Base-by-base conservation (phyloP, 1,140 invertebrate genomes). In the Forficula auricularia region DNA sequence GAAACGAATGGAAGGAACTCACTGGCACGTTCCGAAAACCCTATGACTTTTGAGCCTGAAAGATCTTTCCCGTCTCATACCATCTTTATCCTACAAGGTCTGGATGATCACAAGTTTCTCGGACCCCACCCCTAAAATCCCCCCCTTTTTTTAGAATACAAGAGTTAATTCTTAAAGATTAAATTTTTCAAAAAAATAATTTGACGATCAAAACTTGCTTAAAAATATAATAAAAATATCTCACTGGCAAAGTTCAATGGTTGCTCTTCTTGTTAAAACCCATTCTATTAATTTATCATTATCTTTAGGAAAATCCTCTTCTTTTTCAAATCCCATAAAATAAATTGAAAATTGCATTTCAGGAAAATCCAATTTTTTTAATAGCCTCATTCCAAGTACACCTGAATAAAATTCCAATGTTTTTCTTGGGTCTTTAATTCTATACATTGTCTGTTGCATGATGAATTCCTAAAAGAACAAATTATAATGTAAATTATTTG, bases 361-460 rank as follows among this genome's bases (percentile, higher is more conserved):
- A 0, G 83, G 79, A 58, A 94, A 91, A 57, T 95, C 86, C 3
- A 88, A 57, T 58, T 91, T 89, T 48, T 84, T 78, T 34, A 95
- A 59, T 13, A 95, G 63, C 3, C 73, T 78, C 89, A 95, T 94
- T 12, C 90, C 90, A 3, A 95, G 62, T 2, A 94, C 79, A 48
- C 77, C 71, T 0, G 84, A 83, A 59, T 96, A 96, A 58, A 95
- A 96, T 19, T 86, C 80, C 27, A 96, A 57, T 0, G 84, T 86
- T 46, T 72, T 74, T 52, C 73, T 72, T 1, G 89, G 87, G 59
- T 95, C 88, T 59, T 92, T 94, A 38, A 95, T 88, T 42, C 89
- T 72, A 54, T 83, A 85, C 90, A 95, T 96, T 7, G 89, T 94
- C 72, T 95, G 89, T 67, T 94, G 89, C 58, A 95, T 83, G 43